phyloP scores from a whole-genome alignment of 2,113 vertebrate species.

The Otolemur garnettii region DNA sequence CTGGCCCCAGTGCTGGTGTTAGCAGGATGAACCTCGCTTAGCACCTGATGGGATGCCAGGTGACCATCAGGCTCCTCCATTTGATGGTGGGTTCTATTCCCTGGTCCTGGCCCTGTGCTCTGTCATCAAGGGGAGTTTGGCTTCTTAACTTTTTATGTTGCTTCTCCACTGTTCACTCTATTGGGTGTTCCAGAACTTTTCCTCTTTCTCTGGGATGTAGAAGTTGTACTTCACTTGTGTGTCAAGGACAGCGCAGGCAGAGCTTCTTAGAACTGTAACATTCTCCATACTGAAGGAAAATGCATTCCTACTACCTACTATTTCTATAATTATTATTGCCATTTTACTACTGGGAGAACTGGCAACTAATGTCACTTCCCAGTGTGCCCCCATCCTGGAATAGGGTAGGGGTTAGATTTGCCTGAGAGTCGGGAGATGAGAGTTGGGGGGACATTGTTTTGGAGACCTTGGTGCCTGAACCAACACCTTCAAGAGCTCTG shows the following conservation, averaged over 20 bases:
- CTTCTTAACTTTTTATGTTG: neutral
- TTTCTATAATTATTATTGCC: neutral
- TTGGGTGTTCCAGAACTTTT: no score
- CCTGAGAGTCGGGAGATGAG: neutral
- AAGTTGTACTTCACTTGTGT: neutral
- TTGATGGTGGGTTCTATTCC: no score
- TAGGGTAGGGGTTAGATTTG: neutral
- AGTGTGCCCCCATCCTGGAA: accelerated
- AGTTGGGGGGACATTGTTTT: neutral
- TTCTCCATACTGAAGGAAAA: neutral
- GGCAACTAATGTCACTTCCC: neutral
- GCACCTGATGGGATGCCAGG: neutral
- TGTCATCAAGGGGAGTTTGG: neutral
- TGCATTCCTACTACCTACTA: accelerated
- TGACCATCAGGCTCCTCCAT: no score
- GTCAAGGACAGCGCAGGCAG: neutral
- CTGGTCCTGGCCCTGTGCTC: no score
- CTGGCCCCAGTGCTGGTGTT: accelerated
- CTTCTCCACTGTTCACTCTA: neutral
- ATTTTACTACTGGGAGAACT: neutral
- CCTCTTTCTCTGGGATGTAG: neutral
- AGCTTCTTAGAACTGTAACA: accelerated
- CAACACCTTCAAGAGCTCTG: no score
- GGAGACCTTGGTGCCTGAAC: neutral
- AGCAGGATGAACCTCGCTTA: neutral